phyloP scores from a whole-genome alignment of 2,113 vertebrate species.

The Candoia aspera region DNA sequence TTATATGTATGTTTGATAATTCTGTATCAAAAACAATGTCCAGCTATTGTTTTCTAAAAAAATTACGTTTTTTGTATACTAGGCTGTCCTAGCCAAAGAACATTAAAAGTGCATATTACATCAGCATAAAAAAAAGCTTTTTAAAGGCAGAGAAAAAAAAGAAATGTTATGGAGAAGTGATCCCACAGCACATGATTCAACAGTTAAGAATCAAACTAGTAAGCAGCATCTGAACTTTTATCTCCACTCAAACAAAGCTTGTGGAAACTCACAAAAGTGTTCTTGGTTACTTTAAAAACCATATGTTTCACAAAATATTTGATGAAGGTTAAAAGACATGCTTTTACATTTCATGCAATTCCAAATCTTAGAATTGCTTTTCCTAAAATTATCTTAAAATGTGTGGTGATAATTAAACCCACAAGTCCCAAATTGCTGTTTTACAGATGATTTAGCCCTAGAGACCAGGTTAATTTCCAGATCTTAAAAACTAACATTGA shows the following conservation, averaged over 20 bases:
- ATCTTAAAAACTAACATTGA: conserved; percentile 46
- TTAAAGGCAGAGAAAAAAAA: conserved; percentile 5
- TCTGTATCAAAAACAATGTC: background rate
- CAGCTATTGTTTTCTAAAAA: background rate
- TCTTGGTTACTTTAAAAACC: background rate
- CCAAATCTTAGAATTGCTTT: conserved; percentile 27
- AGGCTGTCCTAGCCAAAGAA: conserved; percentile 9
- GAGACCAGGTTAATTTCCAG: conserved; percentile 51
- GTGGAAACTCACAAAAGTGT: background rate
- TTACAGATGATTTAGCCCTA: conserved; percentile 48
- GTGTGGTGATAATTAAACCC: conserved; percentile 40
- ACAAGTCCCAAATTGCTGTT: conserved; percentile 37
- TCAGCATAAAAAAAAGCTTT: background rate
- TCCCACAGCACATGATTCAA: background rate
- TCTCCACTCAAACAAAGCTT: background rate
- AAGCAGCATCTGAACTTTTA: background rate
- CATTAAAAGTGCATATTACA: accelerated
- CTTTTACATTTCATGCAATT: conserved; percentile 30
- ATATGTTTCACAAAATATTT: background rate
- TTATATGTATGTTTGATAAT: conserved; percentile 8
- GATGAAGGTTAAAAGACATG: conserved; percentile 20
- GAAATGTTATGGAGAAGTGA: background rate
- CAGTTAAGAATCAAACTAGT: background rate
- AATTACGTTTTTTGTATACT: background rate
- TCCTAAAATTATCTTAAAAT: conserved; percentile 24